Percentiles rank a stretch among this genome's conserved stretches.
These are phyloP conservation scores for Chymomyza procnemis DNA, from an alignment of 2,888 invertebrate species.

Conservation along the genomic window DNA sequence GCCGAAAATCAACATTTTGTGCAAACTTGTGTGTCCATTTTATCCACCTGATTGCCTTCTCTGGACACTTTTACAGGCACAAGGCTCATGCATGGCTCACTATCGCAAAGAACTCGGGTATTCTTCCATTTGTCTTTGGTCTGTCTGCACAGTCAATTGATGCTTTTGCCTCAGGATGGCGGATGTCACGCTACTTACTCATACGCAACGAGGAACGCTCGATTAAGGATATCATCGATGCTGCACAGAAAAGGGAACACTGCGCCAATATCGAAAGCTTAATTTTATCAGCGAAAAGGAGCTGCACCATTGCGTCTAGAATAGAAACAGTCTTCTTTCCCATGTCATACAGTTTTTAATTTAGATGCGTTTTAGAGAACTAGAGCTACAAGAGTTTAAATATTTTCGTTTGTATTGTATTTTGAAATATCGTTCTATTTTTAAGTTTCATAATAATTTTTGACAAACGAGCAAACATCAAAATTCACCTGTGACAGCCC, in stretches of 20 bases:
- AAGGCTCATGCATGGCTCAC: conserved; percentile 92
- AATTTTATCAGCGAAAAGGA: conserved; percentile 82
- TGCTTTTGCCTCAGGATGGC: conserved; percentile 84
- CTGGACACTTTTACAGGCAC: conserved; percentile 87
- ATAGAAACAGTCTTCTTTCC: conserved; percentile 93
- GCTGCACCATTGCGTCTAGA: conserved; percentile 84
- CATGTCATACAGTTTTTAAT: conserved; percentile 89
- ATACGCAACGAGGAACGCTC: conserved; percentile 77
- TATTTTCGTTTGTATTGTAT: neutral
- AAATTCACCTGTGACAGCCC: neutral
- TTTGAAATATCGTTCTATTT: no score
- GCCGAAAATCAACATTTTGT: conserved; percentile 80
- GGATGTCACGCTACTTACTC: conserved; percentile 81
- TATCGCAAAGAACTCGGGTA: conserved; percentile 92
- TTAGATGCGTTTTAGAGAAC: conserved; percentile 85
- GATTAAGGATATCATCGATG: conserved; percentile 74
- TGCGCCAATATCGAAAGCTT: conserved; percentile 78
- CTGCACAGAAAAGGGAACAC: conserved; percentile 77
- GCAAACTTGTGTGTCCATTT: conserved; percentile 75
- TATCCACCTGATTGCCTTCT: conserved; percentile 85
- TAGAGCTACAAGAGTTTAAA: conserved; percentile 35
- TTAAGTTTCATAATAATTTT: neutral
- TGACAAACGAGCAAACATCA: neutral
- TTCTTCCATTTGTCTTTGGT: conserved; percentile 91
- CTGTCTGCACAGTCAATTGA: conserved; percentile 90